phyloP scores from a whole-genome alignment of 2,888 invertebrate species.

The Pyrocoelia pectoralis region DNA sequence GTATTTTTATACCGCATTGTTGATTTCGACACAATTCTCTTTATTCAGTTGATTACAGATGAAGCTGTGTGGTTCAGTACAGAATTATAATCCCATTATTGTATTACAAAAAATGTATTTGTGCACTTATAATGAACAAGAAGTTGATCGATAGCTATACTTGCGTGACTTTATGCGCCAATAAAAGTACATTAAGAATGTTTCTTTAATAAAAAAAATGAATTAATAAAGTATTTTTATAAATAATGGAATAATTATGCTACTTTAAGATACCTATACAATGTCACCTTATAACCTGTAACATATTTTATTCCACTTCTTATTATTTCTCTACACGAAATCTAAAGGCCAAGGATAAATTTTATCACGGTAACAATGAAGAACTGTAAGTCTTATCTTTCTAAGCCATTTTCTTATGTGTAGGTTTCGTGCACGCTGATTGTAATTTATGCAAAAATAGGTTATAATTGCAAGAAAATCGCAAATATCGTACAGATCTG shows the following conservation, averaged over 20 bases:
- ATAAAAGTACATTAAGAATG: too few species aligned
- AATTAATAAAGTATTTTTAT: background rate
- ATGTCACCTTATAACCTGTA: conserved; percentile 12
- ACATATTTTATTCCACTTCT: background rate
- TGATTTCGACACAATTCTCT: too few species aligned
- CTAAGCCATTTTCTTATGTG: background rate
- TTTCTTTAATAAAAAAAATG: background rate
- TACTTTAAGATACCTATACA: background rate
- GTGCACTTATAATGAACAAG: too few species aligned
- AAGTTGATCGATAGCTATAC: too few species aligned
- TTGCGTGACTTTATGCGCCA: too few species aligned
- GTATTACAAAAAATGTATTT: too few species aligned
- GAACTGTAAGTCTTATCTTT: background rate
- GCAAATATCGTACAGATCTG: background rate
- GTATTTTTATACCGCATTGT: too few species aligned
- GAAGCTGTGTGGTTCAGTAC: too few species aligned
- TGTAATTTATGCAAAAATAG: conserved; percentile 27
- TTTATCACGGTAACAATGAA: conserved; percentile 10
- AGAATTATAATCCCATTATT: too few species aligned
- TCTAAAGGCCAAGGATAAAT: conserved; percentile 13
- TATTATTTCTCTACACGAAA: conserved; percentile 19
- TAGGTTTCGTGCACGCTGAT: background rate
- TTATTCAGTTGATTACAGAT: too few species aligned
- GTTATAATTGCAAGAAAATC: background rate
- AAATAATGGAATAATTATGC: background rate